phyloP scores from a whole-genome alignment of 35 echinoderm and acorn worm genomes.

The Amphiura filiformis region DNA sequence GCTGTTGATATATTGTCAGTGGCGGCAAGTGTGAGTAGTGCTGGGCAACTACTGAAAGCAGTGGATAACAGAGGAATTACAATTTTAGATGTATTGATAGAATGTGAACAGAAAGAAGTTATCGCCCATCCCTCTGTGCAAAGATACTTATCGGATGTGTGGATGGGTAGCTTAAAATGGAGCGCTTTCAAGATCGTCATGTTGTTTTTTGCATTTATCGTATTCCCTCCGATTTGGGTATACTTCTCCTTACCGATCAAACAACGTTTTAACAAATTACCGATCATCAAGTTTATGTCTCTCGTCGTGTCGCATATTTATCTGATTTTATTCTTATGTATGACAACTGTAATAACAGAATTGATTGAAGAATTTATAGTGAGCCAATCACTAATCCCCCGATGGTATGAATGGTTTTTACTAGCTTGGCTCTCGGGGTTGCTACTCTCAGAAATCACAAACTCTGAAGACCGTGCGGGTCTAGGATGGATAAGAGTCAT shows the following conservation, averaged over 20 bases:
- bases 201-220: slow-evolving; percentile 75
- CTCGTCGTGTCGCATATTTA: slow-evolving; percentile 90
- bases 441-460: slow-evolving; percentile 83
- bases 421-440: slow-evolving; percentile 87
- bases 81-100: slow-evolving; percentile 87
- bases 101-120: slow-evolving; percentile 96
- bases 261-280: slow-evolving; percentile 79
- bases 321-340: slow-evolving; percentile 67
- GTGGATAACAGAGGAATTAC: slow-evolving; percentile 68
- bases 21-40: slow-evolving; percentile 58
- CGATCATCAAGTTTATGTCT: slow-evolving; percentile 99
- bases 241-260: slow-evolving; percentile 80
- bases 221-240: slow-evolving; percentile 87
- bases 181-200: slow-evolving; percentile 88
- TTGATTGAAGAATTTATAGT: slow-evolving; percentile 82
- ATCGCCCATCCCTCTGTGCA: slow-evolving; percentile 96
- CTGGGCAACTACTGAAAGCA: slow-evolving; percentile 70
- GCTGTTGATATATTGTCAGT: slow-evolving; percentile 90
- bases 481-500: slow-evolving; percentile 91
- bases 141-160: slow-evolving; percentile 86
- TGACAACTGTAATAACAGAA: slow-evolving; percentile 77
- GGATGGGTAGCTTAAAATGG: slow-evolving; percentile 91
- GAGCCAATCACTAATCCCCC: slow-evolving; percentile 56
- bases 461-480: slow-evolving; percentile 86
- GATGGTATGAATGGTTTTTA: slow-evolving; percentile 93